Evolutionary conservation across 2,113 vertebrate species (phyloP).

Genomic region (Anas platyrhynchos): DNA sequence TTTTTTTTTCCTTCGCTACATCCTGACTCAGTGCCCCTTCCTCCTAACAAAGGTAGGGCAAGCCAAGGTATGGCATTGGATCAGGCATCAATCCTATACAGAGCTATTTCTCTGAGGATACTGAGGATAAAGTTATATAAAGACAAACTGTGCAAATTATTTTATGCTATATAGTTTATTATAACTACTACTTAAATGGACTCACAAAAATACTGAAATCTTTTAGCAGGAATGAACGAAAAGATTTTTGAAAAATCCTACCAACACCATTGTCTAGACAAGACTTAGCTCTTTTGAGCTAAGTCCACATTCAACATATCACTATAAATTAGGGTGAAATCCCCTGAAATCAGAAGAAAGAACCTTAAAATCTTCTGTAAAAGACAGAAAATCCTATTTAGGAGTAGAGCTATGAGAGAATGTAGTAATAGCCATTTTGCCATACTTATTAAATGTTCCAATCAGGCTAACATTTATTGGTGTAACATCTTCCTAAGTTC

Average conservation of each 20-base stretch:
- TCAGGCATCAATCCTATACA: neutral
- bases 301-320: neutral
- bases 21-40: neutral
- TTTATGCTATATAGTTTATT: neutral
- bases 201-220: neutral
- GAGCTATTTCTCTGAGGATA: neutral
- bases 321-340: neutral
- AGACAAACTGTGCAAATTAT: neutral
- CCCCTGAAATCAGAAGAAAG: neutral
- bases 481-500: neutral
- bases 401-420: neutral
- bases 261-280: neutral
- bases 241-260: neutral
- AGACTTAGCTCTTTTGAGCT: neutral
- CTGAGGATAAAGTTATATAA: neutral
- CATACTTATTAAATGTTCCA: neutral
- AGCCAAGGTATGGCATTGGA: neutral
- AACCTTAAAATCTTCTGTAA: neutral
- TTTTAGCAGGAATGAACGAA: neutral
- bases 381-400: neutral
- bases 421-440: neutral
- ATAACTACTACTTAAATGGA: neutral
- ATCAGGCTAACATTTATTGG: neutral
- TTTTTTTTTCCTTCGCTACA: neutral
- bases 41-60: neutral